Conservation (phyloP, 2,113 vertebrate genomes). For the Crotalus viridis region DNA sequence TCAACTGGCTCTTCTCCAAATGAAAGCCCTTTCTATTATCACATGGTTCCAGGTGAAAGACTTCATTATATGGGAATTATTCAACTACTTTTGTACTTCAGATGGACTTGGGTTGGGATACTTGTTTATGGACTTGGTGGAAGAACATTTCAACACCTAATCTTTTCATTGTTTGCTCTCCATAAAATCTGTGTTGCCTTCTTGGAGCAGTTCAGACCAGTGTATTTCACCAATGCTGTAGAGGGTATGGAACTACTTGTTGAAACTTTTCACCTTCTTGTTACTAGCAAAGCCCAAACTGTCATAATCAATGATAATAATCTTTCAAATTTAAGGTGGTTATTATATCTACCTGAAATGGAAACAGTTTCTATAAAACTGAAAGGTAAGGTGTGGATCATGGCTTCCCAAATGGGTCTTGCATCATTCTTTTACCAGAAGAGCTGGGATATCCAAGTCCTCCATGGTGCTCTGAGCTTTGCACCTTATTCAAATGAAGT, state of each 20-base stretch:
- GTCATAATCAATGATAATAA: not conserved
- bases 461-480: not conserved
- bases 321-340: not conserved
- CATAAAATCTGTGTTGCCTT: not conserved
- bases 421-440: not conserved
- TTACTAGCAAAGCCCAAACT: not conserved
- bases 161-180: not conserved
- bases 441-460: not conserved
- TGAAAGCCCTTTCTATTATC: not conserved
- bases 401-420: not conserved
- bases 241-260: not conserved
- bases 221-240: not conserved
- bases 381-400: not conserved
- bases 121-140: not conserved
- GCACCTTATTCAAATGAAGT: not conserved
- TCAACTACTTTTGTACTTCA: not conserved
- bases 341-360: not conserved
- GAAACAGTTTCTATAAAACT: not conserved
- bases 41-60: not conserved
- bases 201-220: not conserved
- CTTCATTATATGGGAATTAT: not conserved
- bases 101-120: not conserved
- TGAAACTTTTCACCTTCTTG: not conserved
- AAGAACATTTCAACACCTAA: not conserved
- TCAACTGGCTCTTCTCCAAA: not conserved